phyloP scores from a whole-genome alignment of 2,113 vertebrate genomes.

The Mesocricetus auratus region DNA sequence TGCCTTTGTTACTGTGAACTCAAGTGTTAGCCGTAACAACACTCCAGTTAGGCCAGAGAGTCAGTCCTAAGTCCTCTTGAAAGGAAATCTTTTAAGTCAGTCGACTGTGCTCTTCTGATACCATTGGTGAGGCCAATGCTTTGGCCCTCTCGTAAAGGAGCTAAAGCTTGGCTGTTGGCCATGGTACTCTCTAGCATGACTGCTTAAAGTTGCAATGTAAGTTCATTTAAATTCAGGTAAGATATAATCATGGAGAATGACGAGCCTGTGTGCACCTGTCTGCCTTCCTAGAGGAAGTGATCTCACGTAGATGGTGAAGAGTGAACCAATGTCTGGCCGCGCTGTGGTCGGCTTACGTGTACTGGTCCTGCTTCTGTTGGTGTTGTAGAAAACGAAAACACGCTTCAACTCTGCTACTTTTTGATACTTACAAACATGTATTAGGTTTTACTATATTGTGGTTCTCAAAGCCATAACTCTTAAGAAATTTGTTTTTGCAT shows the following conservation, averaged over 20 bases:
- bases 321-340: constrained; percentile 80
- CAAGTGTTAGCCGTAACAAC: neutral
- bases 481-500: constrained; percentile 85
- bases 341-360: constrained; percentile 82
- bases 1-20: constrained; percentile 13
- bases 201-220: constrained; percentile 65
- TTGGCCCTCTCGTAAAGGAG: constrained; percentile 36
- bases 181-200: constrained; percentile 9
- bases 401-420: constrained; percentile 84
- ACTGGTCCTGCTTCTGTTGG: constrained; percentile 84
- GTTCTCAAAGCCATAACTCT: constrained; percentile 86
- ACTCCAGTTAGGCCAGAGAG: constrained; percentile 32
- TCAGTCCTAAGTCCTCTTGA: neutral
- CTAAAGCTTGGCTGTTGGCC: neutral
- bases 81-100: constrained; percentile 30
- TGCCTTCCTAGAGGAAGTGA: neutral
- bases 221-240: constrained; percentile 55
- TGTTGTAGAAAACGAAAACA: constrained; percentile 82
- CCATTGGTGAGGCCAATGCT: neutral
- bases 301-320: constrained; percentile 62
- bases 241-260: constrained; percentile 14
- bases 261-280: neutral
- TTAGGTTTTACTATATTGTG: constrained; percentile 86
- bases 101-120: neutral
- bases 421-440: constrained; percentile 83